phyloP scores from a whole-genome alignment of 1,140 invertebrate genomes.

The Cylas formicarius region DNA sequence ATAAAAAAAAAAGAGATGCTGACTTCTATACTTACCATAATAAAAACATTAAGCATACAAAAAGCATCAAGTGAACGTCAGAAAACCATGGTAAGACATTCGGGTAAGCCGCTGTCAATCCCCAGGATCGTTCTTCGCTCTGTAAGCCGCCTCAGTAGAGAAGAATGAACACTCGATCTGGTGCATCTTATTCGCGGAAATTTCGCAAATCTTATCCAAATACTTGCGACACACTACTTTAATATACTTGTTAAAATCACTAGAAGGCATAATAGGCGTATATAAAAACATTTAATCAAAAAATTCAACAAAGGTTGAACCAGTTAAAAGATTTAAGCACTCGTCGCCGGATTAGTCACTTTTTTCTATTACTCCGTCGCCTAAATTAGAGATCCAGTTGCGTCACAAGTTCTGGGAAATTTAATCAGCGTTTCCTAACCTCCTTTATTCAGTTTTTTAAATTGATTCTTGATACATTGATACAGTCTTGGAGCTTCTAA shows the following conservation, averaged over 20 bases:
- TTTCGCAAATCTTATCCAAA: conserved; percentile 32
- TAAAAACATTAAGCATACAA: conserved; percentile 19
- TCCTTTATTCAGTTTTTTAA: conserved; percentile 27
- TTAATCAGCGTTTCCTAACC: conserved; percentile 22
- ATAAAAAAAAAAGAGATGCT: too few species aligned
- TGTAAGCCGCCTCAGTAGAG: conserved; percentile 32
- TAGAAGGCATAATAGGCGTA: conserved; percentile 33
- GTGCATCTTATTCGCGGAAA: conserved; percentile 38
- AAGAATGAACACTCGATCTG: conserved; percentile 34
- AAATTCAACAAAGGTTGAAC: conserved; percentile 10
- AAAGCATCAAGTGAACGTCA: conserved; percentile 37
- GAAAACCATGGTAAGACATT: conserved; percentile 28
- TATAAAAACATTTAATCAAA: conserved; percentile 19
- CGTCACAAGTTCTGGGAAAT: conserved; percentile 22
- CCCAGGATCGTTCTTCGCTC: conserved; percentile 40
- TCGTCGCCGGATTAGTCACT: conserved; percentile 5
- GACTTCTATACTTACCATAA: conserved; percentile 26
- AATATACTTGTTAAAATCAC: conserved; percentile 33
- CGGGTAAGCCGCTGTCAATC: conserved; percentile 35
- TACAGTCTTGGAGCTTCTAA: conserved; percentile 37
- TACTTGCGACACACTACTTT: conserved; percentile 25
- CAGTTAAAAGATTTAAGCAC: background rate
- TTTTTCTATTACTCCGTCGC: background rate
- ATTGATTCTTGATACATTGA: conserved; percentile 21
- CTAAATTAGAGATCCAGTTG: conserved; percentile 11